These are phyloP conservation scores for Aplysia californica DNA, from an alignment of 1,140 invertebrate species.

Conservation along the genomic window DNA sequence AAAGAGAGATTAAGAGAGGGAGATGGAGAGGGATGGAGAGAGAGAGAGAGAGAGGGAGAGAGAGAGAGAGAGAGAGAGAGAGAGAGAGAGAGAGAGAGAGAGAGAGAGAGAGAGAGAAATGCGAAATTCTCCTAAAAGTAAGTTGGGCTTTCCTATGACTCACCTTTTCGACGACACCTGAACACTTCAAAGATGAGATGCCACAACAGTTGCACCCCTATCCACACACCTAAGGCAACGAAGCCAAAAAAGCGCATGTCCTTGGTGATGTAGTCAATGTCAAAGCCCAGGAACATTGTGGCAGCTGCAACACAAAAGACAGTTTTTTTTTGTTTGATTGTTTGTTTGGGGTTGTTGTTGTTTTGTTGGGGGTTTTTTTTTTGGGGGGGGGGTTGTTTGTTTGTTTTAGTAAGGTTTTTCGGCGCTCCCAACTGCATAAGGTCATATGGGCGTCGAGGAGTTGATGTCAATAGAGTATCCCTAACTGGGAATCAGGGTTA, in stretches of 20 bases:
- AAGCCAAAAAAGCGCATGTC: slow-evolving; percentile 30
- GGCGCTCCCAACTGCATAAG: no score
- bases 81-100: slow-evolving; percentile 4
- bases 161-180: slow-evolving; percentile 4
- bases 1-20: no score
- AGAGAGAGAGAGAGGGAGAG: background rate
- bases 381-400: no score
- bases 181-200: slow-evolving; percentile 33
- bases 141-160: background rate
- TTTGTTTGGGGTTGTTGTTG: no score
- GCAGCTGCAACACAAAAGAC: slow-evolving; percentile 29
- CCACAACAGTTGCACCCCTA: slow-evolving; percentile 37
- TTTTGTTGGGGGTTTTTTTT: no score
- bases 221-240: slow-evolving; percentile 31
- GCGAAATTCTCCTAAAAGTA: background rate
- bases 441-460: no score
- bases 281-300: slow-evolving; percentile 34
- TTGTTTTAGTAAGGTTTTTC: no score
- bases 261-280: slow-evolving; percentile 20
- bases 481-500: background rate
- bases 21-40: background rate
- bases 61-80: background rate
- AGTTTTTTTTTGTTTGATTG: no score
- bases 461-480: no score
- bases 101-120: slow-evolving; percentile 9